Conservation (phyloP, 2,888 invertebrate genomes). For the Drosophila gaucha region DNA sequence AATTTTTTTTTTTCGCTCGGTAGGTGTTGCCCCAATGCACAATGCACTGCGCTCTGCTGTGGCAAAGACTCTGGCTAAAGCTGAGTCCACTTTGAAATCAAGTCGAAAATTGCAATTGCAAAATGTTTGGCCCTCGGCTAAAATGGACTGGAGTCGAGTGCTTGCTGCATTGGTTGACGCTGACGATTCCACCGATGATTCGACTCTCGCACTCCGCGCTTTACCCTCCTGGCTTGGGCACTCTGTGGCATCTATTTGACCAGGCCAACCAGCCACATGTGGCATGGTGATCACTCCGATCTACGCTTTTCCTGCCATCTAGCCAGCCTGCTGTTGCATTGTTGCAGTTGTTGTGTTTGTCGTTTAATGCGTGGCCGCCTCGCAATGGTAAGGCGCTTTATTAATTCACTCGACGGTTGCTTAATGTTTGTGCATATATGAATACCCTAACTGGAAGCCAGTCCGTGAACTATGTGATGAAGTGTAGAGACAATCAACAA, state of each 20-base stretch:
- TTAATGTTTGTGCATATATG: conserved; percentile 62
- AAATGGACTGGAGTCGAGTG: conserved; percentile 56
- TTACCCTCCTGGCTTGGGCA: conserved; percentile 45
- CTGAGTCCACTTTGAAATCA: conserved; percentile 71
- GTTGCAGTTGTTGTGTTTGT: conserved; percentile 54
- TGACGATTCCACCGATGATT: conserved; percentile 35
- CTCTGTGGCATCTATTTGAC: conserved; percentile 75
- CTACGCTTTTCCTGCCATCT: conserved; percentile 19
- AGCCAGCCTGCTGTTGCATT: conserved; percentile 48
- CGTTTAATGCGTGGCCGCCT: conserved; percentile 77
- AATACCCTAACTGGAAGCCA: conserved; percentile 16
- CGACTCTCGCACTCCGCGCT: conserved; percentile 1
- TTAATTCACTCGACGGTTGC: conserved; percentile 76
- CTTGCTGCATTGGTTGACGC: conserved; percentile 23
- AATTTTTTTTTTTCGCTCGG: conserved; percentile 56
- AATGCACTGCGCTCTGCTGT: conserved; percentile 8
- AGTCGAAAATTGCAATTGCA: conserved; percentile 81
- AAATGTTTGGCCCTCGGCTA: conserved; percentile 76
- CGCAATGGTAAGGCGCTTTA: conserved; percentile 64
- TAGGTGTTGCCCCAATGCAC: conserved; percentile 68
- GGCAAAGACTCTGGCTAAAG: conserved; percentile 2
- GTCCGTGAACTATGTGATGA: neutral
- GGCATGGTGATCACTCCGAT: conserved; percentile 39
- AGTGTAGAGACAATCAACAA: too few species aligned
- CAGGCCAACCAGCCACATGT: conserved; percentile 51